These are phyloP conservation scores for Acronicta aceris DNA, from an alignment of 2,888 invertebrate genomes.

Conservation along the genomic window DNA sequence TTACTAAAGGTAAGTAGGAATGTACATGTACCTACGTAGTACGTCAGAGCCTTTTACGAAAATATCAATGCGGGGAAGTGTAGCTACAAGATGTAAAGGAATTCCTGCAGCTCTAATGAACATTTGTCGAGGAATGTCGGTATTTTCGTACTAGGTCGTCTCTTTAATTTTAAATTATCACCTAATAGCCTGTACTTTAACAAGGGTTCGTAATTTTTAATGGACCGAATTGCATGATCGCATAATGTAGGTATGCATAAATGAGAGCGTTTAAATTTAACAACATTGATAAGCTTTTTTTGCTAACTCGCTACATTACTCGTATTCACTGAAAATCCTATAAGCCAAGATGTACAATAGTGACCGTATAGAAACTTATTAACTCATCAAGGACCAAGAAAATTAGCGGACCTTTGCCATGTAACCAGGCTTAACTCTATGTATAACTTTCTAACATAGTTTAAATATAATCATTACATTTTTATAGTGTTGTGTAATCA, in stretches of 20 bases:
- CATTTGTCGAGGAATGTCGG: conserved; percentile 19
- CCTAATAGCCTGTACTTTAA: conserved; percentile 25
- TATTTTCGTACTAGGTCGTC: conserved; percentile 37
- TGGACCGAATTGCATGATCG: conserved; percentile 14
- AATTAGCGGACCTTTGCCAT: conserved; percentile 21
- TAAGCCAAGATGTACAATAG: no score
- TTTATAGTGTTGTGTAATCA: conserved; percentile 26
- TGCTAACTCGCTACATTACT: background rate
- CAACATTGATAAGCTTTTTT: background rate
- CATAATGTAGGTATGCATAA: background rate
- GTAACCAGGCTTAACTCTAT: conserved; percentile 23
- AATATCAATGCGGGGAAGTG: conserved; percentile 22
- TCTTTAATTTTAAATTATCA: conserved; percentile 34
- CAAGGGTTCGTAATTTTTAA: conserved; percentile 35
- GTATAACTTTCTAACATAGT: conserved; percentile 8
- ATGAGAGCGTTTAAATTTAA: background rate
- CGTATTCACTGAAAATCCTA: no score
- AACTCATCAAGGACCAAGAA: background rate
- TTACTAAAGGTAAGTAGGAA: conserved; percentile 71
- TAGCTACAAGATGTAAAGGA: conserved; percentile 14
- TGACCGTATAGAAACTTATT: background rate
- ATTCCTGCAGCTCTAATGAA: conserved; percentile 22
- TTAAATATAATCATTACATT: conserved; percentile 18
- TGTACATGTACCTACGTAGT: conserved; percentile 54
- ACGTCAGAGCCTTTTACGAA: conserved; percentile 32